Conservation (phyloP, 2,797 vertebrate species). For the Ceryle rudis region DNA sequence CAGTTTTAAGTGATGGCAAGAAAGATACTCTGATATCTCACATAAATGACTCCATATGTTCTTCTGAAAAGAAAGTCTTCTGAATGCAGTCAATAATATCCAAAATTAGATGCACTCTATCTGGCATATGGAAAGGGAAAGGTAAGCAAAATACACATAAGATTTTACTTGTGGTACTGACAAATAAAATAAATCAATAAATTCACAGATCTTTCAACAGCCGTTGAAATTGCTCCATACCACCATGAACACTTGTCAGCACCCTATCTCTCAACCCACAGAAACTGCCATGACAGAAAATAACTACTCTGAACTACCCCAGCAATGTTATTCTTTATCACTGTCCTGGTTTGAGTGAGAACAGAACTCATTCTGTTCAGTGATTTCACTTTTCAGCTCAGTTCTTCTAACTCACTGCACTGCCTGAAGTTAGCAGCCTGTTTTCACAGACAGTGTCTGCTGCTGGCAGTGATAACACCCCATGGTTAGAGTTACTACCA, state of each 20-base stretch:
- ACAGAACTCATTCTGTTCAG: too few relatives aligned
- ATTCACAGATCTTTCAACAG: constrained; percentile 16
- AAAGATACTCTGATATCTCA: constrained; percentile 3
- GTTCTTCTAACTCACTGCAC: too few relatives aligned
- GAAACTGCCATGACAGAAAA: not conserved
- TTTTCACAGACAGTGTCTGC: too few relatives aligned
- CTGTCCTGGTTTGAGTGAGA: too few relatives aligned
- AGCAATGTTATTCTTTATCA: not conserved
- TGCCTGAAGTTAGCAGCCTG: too few relatives aligned
- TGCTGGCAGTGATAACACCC: too few relatives aligned
- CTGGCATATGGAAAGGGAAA: not conserved
- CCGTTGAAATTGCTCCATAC: not conserved
- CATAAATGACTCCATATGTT: constrained; percentile 43
- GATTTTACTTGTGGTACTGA: not conserved
- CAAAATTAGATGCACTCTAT: not conserved
- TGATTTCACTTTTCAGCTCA: too few relatives aligned
- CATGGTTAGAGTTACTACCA: too few relatives aligned
- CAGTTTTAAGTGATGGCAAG: constrained; percentile 50
- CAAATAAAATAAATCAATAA: constrained; percentile 26
- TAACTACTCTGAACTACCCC: not conserved
- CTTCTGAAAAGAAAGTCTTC: constrained; percentile 31
- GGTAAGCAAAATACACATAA: not conserved
- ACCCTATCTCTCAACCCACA: not conserved
- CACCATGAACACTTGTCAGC: not conserved
- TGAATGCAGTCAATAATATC: not conserved